phyloP scores from a whole-genome alignment of 2,797 vertebrate genomes.

The Spinibarbus caldwelli region DNA sequence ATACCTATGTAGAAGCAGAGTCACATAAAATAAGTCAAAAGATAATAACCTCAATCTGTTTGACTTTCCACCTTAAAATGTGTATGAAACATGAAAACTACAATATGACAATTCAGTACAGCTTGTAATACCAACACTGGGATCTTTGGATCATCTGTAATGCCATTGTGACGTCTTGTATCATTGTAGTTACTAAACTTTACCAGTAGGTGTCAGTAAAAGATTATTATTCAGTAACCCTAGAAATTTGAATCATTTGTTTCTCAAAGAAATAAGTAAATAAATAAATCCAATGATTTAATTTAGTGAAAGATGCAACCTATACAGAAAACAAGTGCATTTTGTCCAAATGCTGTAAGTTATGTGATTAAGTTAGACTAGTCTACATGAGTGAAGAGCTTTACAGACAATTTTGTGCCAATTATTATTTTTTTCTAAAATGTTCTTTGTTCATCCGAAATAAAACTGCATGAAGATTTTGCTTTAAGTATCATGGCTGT shows the following conservation, averaged over 20 bases:
- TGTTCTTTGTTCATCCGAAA: not conserved
- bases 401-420: not conserved
- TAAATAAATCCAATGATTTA: not conserved
- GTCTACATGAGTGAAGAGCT: not conserved
- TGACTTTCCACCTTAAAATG: not conserved
- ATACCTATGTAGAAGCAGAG: not conserved
- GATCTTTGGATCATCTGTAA: too few relatives aligned
- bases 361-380: not conserved
- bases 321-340: not conserved
- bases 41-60: not conserved
- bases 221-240: not conserved
- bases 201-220: slow-evolving; percentile 2
- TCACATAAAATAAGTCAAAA: not conserved
- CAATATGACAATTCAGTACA: not conserved
- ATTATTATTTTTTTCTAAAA: not conserved
- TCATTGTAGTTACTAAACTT: not conserved
- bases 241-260: not conserved
- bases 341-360: not conserved
- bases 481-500: not conserved
- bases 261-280: not conserved
- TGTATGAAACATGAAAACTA: not conserved
- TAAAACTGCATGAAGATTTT: not conserved
- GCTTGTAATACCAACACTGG: not conserved
- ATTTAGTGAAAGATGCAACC: not conserved
- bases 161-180: not conserved